Base-by-base conservation (phyloP, 2,113 vertebrate genomes). In the Poeciliopsis turrubarensis region DNA sequence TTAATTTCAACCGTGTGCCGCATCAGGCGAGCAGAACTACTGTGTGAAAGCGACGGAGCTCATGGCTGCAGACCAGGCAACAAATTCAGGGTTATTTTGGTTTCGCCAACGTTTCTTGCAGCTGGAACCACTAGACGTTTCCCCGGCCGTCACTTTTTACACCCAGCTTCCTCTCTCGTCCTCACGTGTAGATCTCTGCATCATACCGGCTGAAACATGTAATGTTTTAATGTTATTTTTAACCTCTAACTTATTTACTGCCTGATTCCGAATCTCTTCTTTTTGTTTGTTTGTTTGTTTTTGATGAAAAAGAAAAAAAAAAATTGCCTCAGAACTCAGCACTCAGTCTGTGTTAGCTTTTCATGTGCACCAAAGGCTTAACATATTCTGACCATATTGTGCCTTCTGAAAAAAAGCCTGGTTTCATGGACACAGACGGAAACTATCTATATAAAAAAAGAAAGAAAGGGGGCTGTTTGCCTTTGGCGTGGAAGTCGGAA, bases 1-100 rank as follows among this genome's bases (percentile, higher is more conserved):
- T 99, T 26, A 96, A 97, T 87, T 98, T 99, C 92, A 96, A 79
- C 81, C 93, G 97, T 27, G 95, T 97, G 57, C 94, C 84, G 0
- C 94, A 93, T 75, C 94, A 94, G 72, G 96, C 95, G 86, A 82
- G 7, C 66, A 80, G 25, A 31, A 65, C n/a, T 9, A 30, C 75
- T 17, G 27, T 15, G 39, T 54, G 65, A 64, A 7, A 51, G 25
- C 62, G 34, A 26, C 66, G 25, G 65, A 31, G 74, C 81, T n/a
- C 29, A 60, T 54, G 64, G 70, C 77, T 63, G 72, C 70, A 37
- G 54, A 82, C 51, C 27, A 78, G 17, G 78, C 72, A 70, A 85
- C 65, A 83, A 47, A 26, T 65, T 72, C 73, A 70, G 75, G 71
- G 34, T 39, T 66, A 73, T 39, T 31, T 31, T 32, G 25, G n/a